A percentile compares a stretch with the other conserved stretches of the same genome.
Conservation (phyloP, 2,888 invertebrate species). For the Harpalus rufipes region DNA sequence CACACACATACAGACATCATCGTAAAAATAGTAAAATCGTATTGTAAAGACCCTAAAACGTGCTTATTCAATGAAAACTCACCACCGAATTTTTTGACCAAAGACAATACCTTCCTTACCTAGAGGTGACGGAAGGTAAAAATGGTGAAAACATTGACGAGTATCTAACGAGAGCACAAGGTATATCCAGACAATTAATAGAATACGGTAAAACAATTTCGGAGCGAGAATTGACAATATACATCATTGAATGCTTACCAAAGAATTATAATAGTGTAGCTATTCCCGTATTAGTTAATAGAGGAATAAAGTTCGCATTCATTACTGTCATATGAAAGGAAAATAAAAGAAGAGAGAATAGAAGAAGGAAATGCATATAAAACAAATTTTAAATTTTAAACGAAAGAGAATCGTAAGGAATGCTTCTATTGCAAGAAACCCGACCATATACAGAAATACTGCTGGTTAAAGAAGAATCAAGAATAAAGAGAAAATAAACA, state of each 20-base stretch:
- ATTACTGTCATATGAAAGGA: neutral
- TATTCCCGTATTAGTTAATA: neutral
- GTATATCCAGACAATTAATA: neutral
- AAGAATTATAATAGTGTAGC: neutral
- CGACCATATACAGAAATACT: slow-evolving; percentile 1
- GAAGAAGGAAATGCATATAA: neutral
- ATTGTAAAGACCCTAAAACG: too few relatives aligned
- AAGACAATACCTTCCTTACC: too few relatives aligned
- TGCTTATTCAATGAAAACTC: too few relatives aligned
- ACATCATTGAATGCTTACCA: neutral
- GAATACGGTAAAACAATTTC: slow-evolving; percentile 4
- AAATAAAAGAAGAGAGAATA: too few relatives aligned
- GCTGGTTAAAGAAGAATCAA: neutral
- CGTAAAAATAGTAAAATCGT: too few relatives aligned
- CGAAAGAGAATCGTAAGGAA: neutral
- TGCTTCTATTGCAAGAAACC: neutral
- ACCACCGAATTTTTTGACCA: too few relatives aligned
- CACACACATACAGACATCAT: too few relatives aligned
- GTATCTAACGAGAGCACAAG: slow-evolving; percentile 1
- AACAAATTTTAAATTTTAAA: neutral
- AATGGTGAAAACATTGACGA: neutral
- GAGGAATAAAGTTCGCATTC: neutral
- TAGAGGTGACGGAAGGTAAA: too few relatives aligned
- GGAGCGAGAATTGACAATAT: neutral
- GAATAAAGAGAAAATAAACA: neutral